Conservation (phyloP, 2,113 vertebrate genomes). For the Polyodon spathula region DNA sequence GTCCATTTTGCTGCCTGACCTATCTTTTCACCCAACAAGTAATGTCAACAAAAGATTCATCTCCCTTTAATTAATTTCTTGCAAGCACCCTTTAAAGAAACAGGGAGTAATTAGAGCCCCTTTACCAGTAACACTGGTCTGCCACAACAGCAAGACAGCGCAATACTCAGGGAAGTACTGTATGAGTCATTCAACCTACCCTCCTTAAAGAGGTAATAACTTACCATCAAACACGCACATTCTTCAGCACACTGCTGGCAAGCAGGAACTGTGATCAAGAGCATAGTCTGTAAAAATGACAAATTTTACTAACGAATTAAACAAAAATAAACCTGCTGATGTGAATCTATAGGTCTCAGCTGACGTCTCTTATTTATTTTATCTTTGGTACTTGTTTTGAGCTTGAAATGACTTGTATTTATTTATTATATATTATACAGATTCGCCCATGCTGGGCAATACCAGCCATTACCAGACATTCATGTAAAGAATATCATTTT, state of each 20-base stretch:
- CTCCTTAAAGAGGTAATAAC: not conserved
- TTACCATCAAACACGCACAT: not conserved
- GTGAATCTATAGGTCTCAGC: too few relatives aligned
- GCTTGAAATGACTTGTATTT: too few relatives aligned
- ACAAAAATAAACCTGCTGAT: too few relatives aligned
- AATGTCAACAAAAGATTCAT: not conserved
- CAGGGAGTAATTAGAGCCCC: constrained; percentile 19
- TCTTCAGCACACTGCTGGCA: not conserved
- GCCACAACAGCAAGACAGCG: constrained; percentile 12
- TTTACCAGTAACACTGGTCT: constrained; percentile 15
- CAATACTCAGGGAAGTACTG: constrained; percentile 14
- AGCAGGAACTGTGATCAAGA: not conserved
- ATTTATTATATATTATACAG: too few relatives aligned
- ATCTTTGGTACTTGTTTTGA: too few relatives aligned
- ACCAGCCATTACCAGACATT: too few relatives aligned
- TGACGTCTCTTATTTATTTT: too few relatives aligned
- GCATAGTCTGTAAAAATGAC: too few relatives aligned
- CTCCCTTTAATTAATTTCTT: constrained; percentile 12
- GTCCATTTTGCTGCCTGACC: not conserved
- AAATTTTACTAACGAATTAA: too few relatives aligned
- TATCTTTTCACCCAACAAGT: not conserved
- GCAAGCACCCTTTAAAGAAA: constrained; percentile 12
- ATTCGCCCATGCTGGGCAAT: too few relatives aligned
- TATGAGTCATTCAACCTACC: not conserved
- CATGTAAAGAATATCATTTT: too few relatives aligned